Evolutionary conservation across 2,113 vertebrate genomes (phyloP).

Genomic region (Drymodes brunneopygia): DNA sequence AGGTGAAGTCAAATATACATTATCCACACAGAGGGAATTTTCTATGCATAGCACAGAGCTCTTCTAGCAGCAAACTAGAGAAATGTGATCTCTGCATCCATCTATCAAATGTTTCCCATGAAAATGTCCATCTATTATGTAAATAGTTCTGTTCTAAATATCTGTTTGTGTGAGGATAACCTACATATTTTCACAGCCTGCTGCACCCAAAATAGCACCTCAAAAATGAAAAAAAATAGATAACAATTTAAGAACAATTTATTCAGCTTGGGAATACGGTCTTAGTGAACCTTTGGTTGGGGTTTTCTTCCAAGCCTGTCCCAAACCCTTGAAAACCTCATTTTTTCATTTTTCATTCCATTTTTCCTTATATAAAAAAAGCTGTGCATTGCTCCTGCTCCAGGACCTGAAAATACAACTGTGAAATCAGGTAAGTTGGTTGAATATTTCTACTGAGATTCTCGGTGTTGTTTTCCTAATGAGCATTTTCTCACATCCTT

Average conservation of each 20-base stretch:
- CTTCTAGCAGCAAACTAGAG: not conserved
- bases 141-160: not conserved
- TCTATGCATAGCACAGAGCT: not conserved
- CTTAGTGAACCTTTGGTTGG: not conserved
- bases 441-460: not conserved
- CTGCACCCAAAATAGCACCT: not conserved
- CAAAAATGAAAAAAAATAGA: accelerated
- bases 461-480: not conserved
- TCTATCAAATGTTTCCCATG: not conserved
- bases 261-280: not conserved
- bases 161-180: not conserved
- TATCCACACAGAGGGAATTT: not conserved
- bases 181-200: not conserved
- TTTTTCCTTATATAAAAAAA: not conserved
- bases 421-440: not conserved
- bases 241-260: not conserved
- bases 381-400: not conserved
- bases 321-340: not conserved
- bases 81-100: not conserved
- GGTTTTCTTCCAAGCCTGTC: not conserved
- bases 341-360: not conserved
- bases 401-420: not conserved
- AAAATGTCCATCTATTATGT: not conserved
- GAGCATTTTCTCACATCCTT: not conserved
- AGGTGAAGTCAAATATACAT: conserved; percentile 25